A percentile compares a stretch with the other conserved stretches of the same genome.
These are phyloP conservation scores for Probosciger aterrimus DNA, from an alignment of 2,113 vertebrate species.

Conservation along the genomic window DNA sequence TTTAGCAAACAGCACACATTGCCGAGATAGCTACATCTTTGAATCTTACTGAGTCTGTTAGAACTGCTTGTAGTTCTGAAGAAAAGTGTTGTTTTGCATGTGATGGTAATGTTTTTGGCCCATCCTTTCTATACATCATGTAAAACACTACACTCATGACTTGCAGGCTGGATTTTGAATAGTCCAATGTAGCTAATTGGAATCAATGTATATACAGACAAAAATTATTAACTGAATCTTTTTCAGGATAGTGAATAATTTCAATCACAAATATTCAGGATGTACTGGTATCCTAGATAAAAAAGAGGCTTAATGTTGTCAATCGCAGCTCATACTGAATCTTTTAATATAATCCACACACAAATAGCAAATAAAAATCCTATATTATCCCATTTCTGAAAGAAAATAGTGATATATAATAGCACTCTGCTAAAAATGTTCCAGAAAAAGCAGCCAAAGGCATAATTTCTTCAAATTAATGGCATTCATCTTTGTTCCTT, in stretches of 20 bases:
- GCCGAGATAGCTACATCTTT: not conserved
- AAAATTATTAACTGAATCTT: not conserved
- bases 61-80: not conserved
- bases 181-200: not conserved
- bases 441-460: slow-evolving; percentile 1
- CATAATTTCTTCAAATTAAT: slow-evolving; percentile 53
- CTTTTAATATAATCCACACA: not conserved
- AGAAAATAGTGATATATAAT: slow-evolving; percentile 39
- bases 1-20: not conserved
- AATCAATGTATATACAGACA: not conserved
- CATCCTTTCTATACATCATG: not conserved
- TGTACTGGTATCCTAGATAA: slow-evolving; percentile 25
- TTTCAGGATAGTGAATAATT: not conserved
- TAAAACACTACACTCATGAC: not conserved
- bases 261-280: slow-evolving; percentile 7
- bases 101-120: not conserved
- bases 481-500: not conserved
- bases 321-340: not conserved
- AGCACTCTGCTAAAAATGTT: not conserved
- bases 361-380: slow-evolving; percentile 17
- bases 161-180: not conserved
- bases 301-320: slow-evolving; percentile 12
- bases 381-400: not conserved
- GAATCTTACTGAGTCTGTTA: not conserved
- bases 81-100: not conserved